Evolutionary conservation across 2,113 vertebrate species (phyloP).

Genomic region (Toxostoma redivivum): DNA sequence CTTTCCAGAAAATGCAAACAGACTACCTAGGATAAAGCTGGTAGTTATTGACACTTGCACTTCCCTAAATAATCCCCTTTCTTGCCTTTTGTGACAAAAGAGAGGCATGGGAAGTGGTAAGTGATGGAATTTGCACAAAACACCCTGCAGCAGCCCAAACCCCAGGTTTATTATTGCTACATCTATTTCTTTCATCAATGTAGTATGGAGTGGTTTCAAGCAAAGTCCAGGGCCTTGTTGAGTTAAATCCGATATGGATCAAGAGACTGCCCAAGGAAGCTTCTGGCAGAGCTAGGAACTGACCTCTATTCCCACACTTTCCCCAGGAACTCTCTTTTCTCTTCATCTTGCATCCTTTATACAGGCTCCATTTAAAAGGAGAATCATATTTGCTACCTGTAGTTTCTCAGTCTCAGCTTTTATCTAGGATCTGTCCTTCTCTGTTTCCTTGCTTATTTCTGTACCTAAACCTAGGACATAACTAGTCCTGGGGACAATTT

Average conservation of each 20-base stretch:
- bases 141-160: background rate
- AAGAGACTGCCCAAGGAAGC: background rate
- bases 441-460: background rate
- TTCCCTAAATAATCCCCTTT: background rate
- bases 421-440: background rate
- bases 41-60: background rate
- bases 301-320: background rate
- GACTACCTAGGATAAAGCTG: background rate
- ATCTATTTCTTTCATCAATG: background rate
- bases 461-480: background rate
- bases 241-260: background rate
- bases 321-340: background rate
- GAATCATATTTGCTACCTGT: background rate
- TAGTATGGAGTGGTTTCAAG: background rate
- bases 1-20: background rate
- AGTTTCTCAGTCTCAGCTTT: background rate
- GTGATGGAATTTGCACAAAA: background rate
- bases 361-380: background rate
- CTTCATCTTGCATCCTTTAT: accelerated
- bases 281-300: background rate
- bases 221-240: background rate
- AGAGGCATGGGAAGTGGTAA: background rate
- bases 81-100: background rate
- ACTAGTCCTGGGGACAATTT: background rate
- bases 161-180: accelerated